Evolutionary conservation across 2,797 vertebrate genomes (phyloP).

Genomic region (Uromys caudimaculatus): DNA sequence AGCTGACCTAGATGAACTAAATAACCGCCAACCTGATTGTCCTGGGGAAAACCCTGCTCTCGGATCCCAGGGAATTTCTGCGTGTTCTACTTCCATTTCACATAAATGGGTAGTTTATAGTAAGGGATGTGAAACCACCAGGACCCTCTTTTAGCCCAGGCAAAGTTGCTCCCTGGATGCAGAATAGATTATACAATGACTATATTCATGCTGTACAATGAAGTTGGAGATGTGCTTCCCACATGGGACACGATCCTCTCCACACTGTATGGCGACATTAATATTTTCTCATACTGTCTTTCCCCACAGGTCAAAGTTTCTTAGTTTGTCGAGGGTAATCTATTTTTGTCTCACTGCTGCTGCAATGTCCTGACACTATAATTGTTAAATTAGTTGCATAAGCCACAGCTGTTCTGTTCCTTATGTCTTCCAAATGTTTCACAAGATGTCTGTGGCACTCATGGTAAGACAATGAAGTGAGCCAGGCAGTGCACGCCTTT

Average conservation of each 20-base stretch:
- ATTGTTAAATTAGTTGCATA: slow-evolving; percentile 14
- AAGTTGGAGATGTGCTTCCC: background rate
- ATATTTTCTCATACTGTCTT: slow-evolving; percentile 4
- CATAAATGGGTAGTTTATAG: slow-evolving; percentile 73
- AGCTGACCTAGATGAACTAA: slow-evolving; percentile 51
- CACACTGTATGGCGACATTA: background rate
- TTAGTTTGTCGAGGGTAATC: background rate
- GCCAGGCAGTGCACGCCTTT: no score
- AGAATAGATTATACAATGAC: background rate
- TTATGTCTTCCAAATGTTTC: slow-evolving; percentile 23
- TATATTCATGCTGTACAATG: background rate
- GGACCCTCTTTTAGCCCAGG: background rate
- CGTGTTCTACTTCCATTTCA: slow-evolving; percentile 73
- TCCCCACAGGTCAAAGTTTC: background rate
- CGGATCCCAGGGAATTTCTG: slow-evolving; percentile 78
- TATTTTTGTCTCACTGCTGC: background rate
- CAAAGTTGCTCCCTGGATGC: background rate
- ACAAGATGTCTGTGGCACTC: background rate
- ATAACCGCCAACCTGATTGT: slow-evolving; percentile 26
- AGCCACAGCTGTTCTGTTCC: background rate
- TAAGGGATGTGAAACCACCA: slow-evolving; percentile 69
- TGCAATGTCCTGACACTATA: background rate
- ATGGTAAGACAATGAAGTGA: no score
- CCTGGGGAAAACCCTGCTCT: slow-evolving; percentile 74
- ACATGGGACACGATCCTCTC: background rate